Evolutionary conservation across 1,140 invertebrate species (phyloP), one percentile per base, ranked within the genome.

Genomic region (Trachymyrmex cornetzi): DNA sequence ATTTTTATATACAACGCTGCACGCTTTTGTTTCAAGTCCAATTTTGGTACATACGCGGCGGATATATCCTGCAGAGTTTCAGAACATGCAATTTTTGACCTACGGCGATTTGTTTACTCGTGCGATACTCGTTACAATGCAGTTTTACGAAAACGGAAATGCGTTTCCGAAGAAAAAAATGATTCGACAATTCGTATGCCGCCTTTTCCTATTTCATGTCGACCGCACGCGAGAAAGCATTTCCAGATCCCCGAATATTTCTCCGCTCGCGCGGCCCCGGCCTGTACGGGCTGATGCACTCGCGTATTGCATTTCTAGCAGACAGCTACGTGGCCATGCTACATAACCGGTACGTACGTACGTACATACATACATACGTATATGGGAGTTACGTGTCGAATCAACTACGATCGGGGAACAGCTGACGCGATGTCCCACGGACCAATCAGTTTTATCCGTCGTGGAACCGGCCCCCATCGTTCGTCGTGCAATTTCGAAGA

Each of bases 401-500:
- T 80, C 80, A 90, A 91, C 87, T 81, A 89, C 77, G 80, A 89
- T 79, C 80, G 61, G 71, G 71, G 69, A 75, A 87, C 86, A 88
- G 87, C 86, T 88, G 90, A 91, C 90, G 87, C 90, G 90, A 90
- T 91, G 88, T 91, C 86, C 85, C 85, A 72, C 88, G 69, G 87
- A 88, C 89, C 91, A 92, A 92, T 92, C 80, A 89, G 87, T 89
- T 90, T 92, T 89, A 87, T 88, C 22, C 44, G n/a, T 38, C 61
- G 44, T 24, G 55, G n/a, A 48, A 48, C 30, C 77, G 16, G 59
- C 48, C 19, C 11, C 69, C 55, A 38, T 48, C 80, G 86, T 82
- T 90, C 90, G 84, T 86, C 86, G 87, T 77, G 91, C 91, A 94
- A 94, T 93, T 93, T 93, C 92, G 67, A 92, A 94, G 92, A 94